phyloP scores from a whole-genome alignment of 2,888 invertebrate genomes.

The Poecilobothrus nobilitatus region DNA sequence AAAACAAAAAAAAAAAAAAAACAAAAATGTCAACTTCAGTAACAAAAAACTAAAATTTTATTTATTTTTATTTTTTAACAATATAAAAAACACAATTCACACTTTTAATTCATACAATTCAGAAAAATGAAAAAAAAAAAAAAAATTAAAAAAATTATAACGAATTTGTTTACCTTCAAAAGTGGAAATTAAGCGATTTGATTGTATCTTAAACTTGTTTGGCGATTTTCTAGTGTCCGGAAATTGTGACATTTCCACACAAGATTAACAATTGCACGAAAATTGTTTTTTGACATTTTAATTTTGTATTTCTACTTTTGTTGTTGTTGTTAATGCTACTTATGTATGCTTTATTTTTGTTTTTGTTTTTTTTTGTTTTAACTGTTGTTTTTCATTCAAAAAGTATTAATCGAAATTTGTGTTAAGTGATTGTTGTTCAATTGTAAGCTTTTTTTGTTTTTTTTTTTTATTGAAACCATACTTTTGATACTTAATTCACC shows the following conservation, averaged over 20 bases:
- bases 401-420: too few relatives aligned
- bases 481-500: too few relatives aligned
- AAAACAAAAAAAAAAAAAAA: too few relatives aligned
- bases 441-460: too few relatives aligned
- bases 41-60: too few relatives aligned
- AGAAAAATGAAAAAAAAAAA: background rate
- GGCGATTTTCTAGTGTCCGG: background rate
- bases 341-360: background rate
- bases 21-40: too few relatives aligned
- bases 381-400: background rate
- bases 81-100: background rate
- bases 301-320: background rate
- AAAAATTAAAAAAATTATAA: background rate
- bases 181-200: too few relatives aligned
- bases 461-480: too few relatives aligned
- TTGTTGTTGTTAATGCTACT: background rate
- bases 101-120: background rate
- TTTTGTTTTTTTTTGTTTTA: background rate
- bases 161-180: background rate
- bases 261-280: background rate
- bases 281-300: background rate
- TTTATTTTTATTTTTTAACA: background rate
- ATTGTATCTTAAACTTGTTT: background rate
- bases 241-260: background rate
- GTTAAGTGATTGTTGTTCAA: too few relatives aligned